Conservation (phyloP, 2,888 invertebrate genomes). For the Mesoligia furuncula region DNA sequence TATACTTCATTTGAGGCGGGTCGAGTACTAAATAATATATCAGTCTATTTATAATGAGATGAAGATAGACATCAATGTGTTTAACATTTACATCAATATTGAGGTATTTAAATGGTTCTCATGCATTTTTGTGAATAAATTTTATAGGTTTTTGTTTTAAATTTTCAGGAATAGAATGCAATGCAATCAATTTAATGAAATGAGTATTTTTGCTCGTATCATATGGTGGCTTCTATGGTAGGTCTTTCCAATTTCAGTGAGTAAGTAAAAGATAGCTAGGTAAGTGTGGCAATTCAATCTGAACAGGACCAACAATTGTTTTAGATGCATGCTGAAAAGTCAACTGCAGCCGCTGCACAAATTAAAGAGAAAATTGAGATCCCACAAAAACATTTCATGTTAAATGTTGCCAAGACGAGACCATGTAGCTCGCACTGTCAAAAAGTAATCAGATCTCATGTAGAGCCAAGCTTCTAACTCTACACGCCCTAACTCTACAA, state of each 20-base stretch:
- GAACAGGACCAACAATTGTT: background rate
- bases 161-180: background rate
- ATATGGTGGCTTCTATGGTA: too few species aligned
- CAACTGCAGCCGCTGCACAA: background rate
- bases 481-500: too few species aligned
- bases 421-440: too few species aligned
- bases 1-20: slow-evolving; percentile 12
- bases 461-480: too few species aligned
- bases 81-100: slow-evolving; percentile 11
- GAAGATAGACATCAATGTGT: slow-evolving; percentile 7
- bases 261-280: too few species aligned
- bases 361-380: background rate
- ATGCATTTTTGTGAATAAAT: background rate
- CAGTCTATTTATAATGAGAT: slow-evolving; percentile 13
- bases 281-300: background rate
- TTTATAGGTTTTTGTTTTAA: background rate
- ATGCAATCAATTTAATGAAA: background rate
- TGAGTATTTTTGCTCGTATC: background rate
- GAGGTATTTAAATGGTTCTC: background rate
- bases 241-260: background rate
- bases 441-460: too few species aligned
- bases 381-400: too few species aligned
- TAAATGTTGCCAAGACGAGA: too few species aligned
- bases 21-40: slow-evolving; percentile 45
- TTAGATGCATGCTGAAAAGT: background rate